phyloP scores from a whole-genome alignment of 2,113 vertebrate genomes.

The Elaphurus davidianus region DNA sequence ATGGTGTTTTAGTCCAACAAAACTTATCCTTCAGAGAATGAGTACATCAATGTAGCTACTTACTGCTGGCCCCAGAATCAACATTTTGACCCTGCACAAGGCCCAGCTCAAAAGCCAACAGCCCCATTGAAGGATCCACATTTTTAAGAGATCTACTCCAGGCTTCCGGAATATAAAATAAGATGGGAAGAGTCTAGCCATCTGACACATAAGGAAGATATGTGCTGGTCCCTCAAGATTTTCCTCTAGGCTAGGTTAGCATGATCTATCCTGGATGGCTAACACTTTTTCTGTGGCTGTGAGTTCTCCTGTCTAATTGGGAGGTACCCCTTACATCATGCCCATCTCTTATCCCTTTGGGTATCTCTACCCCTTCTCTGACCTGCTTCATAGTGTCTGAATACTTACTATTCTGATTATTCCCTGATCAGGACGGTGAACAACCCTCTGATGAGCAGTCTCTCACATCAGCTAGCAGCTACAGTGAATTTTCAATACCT shows the following conservation, averaged over 20 bases:
- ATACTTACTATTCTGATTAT: neutral
- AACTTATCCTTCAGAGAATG: neutral
- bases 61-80: neutral
- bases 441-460: neutral
- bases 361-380: neutral
- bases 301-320: neutral
- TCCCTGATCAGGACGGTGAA: neutral
- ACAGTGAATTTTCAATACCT: neutral
- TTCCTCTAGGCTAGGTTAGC: neutral
- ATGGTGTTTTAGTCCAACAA: neutral
- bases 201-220: neutral
- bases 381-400: neutral
- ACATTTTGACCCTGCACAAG: neutral
- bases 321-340: neutral
- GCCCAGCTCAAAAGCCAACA: neutral
- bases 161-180: neutral
- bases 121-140: neutral
- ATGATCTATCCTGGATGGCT: neutral
- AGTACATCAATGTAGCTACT: neutral
- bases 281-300: neutral
- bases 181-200: neutral
- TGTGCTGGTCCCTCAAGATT: neutral
- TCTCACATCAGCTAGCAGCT: neutral
- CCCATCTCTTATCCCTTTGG: neutral
- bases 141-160: neutral